A percentile compares a stretch with the other conserved stretches of the same genome.
Evolutionary conservation across 2,113 vertebrate genomes (phyloP).

Genomic region (Notiomystis cincta): DNA sequence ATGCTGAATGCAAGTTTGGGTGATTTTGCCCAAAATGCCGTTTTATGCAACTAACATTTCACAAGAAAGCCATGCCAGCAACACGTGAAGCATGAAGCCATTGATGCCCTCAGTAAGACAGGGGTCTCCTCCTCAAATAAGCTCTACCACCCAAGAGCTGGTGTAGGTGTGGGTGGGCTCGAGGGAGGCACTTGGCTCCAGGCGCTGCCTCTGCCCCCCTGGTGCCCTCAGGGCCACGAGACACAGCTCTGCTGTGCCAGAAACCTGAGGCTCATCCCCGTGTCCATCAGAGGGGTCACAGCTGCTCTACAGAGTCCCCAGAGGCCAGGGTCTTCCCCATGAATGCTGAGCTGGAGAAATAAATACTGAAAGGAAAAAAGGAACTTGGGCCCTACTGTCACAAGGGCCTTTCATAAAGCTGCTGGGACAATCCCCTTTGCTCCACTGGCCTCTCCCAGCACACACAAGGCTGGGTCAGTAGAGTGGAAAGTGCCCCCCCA

Average conservation of each 20-base stretch:
- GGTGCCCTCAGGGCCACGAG: no score
- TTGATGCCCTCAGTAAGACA: neutral
- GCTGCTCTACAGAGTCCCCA: neutral
- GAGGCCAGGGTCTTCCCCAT: rapidly evolving
- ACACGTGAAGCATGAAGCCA: neutral
- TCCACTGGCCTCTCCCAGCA: neutral
- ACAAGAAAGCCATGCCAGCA: neutral
- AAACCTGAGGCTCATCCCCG: rapidly evolving
- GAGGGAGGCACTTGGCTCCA: no score
- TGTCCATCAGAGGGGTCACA: neutral
- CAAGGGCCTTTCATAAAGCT: neutral
- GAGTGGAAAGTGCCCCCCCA: neutral
- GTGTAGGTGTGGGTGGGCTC: neutral
- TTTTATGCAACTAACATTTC: neutral
- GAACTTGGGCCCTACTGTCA: neutral
- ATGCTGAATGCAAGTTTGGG: neutral
- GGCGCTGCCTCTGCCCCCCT: no score
- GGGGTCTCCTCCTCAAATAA: neutral
- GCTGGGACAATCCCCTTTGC: rapidly evolving
- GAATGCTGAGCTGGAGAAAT: neutral
- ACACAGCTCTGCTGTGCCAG: rapidly evolving
- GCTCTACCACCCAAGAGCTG: neutral
- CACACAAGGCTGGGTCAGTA: rapidly evolving
- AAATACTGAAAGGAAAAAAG: neutral
- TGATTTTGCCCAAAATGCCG: neutral